Evolutionary conservation across 2,888 invertebrate genomes (phyloP).

Genomic region (Ectemnius continuus): DNA sequence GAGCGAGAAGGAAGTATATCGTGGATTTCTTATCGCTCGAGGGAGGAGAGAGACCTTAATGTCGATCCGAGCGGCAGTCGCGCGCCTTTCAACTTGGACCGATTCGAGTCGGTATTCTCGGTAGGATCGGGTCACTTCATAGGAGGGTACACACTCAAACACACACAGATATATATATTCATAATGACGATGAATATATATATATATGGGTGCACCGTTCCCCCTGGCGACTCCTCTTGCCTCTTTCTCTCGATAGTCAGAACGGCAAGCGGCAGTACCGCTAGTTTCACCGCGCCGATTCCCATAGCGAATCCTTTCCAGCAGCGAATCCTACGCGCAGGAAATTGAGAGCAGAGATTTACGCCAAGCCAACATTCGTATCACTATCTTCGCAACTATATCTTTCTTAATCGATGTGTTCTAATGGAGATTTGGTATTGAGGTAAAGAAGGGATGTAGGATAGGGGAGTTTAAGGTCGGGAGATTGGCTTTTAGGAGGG

Average conservation of each 20-base stretch:
- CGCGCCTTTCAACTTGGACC: too few species aligned
- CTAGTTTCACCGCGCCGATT: neutral
- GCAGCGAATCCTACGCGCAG: neutral
- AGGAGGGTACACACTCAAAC: neutral
- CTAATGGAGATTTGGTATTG: too few species aligned
- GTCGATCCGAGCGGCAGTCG: too few species aligned
- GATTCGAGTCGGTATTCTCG: neutral
- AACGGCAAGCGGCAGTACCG: constrained; percentile 17
- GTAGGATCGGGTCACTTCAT: neutral
- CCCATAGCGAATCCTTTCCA: neutral
- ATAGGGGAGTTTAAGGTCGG: too few species aligned
- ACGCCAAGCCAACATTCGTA: neutral
- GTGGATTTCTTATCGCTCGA: constrained; percentile 65
- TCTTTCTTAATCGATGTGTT: too few species aligned
- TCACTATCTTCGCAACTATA: too few species aligned
- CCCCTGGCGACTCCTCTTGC: constrained; percentile 10
- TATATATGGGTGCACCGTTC: neutral
- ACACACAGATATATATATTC: neutral
- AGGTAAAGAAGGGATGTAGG: too few species aligned
- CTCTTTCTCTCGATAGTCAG: constrained; percentile 11
- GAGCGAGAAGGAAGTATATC: constrained; percentile 31
- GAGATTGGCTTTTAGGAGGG: too few species aligned
- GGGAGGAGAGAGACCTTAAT: too few species aligned
- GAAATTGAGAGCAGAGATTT: neutral
- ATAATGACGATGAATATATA: neutral